Evolutionary conservation across 2,888 invertebrate species (phyloP), one percentile per base, ranked within the genome.

Genomic region (Ryuthela nishihirai): DNA sequence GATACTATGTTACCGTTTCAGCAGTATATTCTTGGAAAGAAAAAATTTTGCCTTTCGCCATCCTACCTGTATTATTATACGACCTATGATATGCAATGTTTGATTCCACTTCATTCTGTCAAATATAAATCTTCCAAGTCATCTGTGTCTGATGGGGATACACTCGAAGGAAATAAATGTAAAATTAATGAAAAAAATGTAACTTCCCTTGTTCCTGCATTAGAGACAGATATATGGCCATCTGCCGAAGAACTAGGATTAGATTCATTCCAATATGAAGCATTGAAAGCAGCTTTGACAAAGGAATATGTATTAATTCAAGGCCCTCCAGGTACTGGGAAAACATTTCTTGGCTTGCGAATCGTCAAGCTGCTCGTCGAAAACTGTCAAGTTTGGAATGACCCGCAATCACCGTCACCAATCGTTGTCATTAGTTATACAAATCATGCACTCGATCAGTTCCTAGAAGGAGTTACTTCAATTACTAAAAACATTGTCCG

Each of bases 381-480:
- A 54, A 88, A 86, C 70, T 64, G 66, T 10, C 24, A 64, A 0
- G 24, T 62, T 2, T 79, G 79, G 78, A 71, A 70, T 24, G 56
- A 63, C 0, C 35, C 34, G 59, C 17, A 64, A 64, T 17, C 39
- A 10, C 5, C 38, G 17, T 34, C 56, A 2, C 85, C 86, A 1
- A 84, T 90, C 72, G 75, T 90, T 9, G 77, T 91, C 0, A 82
- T 91, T 18, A 87, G 88, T 69, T 88, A 83, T 71, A 90, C 89
- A 6, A 91, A 92, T 76, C 88, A 89, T 71, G 89, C 90, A 4
- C 74, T 92, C 36, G 91, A 91, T 75, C 88, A 90, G 71, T 90
- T 91, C 71, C 73, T 91, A 29, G 83, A 87, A 71, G 85, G 85
- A 7, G 75, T 87, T 9, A 69, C 83, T 0, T 68, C 73, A 23